Evolutionary conservation across 2,888 invertebrate genomes (phyloP).

Genomic region (Scaptomyza polygonia): DNA sequence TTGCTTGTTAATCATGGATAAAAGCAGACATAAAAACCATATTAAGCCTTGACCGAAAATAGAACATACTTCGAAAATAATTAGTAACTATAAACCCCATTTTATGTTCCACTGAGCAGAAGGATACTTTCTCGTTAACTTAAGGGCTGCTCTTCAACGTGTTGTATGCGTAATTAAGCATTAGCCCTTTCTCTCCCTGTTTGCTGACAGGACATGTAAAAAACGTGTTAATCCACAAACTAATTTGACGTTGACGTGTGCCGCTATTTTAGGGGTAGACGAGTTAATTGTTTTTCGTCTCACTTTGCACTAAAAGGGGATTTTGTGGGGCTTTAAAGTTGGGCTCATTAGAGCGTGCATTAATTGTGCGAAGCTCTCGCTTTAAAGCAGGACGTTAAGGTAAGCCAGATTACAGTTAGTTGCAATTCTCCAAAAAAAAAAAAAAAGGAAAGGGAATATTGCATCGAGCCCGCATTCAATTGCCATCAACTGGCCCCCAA

Average conservation of each 20-base stretch:
- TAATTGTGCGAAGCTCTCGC: constrained; percentile 37
- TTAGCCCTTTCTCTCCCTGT: not conserved
- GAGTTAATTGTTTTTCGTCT: constrained; percentile 67
- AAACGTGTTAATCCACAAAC: constrained; percentile 72
- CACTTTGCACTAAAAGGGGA: constrained; percentile 46
- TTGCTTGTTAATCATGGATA: constrained; percentile 50
- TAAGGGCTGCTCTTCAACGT: constrained; percentile 20
- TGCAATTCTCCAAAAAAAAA: constrained; percentile 26
- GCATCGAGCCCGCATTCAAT: constrained; percentile 20
- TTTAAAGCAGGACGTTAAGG: constrained; percentile 36
- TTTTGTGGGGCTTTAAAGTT: constrained; percentile 63
- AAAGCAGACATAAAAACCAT: constrained; percentile 3
- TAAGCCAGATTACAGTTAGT: constrained; percentile 52
- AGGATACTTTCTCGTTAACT: constrained; percentile 10
- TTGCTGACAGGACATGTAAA: constrained; percentile 48
- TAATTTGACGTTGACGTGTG: constrained; percentile 69
- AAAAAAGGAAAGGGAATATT: not conserved
- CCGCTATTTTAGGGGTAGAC: constrained; percentile 24
- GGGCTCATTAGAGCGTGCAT: constrained; percentile 51
- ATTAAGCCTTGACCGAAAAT: constrained; percentile 45
- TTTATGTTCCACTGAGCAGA: constrained; percentile 42
- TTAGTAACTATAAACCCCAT: constrained; percentile 62
- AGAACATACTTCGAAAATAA: constrained; percentile 44
- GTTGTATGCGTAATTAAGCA: constrained; percentile 68
- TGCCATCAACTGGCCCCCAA: constrained; percentile 17